Evolutionary conservation across 2,797 vertebrate species (phyloP).

Genomic region (Semaprochilodus insignis): DNA sequence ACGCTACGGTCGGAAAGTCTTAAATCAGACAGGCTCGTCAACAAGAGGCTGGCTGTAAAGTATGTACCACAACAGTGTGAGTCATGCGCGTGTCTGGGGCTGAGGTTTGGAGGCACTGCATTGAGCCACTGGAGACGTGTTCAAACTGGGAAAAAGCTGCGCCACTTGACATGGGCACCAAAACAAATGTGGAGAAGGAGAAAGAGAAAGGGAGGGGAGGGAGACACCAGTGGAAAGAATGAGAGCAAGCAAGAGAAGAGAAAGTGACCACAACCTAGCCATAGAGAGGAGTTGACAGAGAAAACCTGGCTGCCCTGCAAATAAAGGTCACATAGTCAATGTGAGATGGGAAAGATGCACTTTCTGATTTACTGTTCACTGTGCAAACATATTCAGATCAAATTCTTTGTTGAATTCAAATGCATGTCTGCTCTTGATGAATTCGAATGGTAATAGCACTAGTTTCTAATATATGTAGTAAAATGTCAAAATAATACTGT

Average conservation of each 20-base stretch:
- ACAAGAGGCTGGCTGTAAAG: constrained; percentile 38
- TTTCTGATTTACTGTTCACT: background rate
- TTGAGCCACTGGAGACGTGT: background rate
- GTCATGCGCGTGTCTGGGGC: constrained; percentile 31
- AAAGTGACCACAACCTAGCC: background rate
- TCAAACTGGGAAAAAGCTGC: constrained; percentile 35
- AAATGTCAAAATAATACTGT: no score
- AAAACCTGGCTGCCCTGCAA: background rate
- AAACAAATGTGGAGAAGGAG: constrained; percentile 13
- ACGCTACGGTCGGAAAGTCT: constrained; percentile 18
- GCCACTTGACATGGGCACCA: constrained; percentile 22
- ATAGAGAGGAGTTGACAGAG: constrained; percentile 15
- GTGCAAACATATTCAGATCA: background rate
- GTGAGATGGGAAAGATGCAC: background rate
- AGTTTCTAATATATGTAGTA: no score
- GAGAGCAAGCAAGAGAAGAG: constrained; percentile 1
- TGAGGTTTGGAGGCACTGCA: background rate
- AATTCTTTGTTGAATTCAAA: background rate
- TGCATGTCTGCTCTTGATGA: background rate
- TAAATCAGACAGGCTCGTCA: constrained; percentile 25
- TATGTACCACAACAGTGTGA: constrained; percentile 28
- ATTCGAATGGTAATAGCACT: no score
- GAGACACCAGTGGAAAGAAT: background rate
- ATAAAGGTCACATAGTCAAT: background rate
- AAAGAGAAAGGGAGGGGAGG: background rate